Base-by-base conservation (phyloP, 2,888 invertebrate species). In the Hirtodrosophila confusa region DNA sequence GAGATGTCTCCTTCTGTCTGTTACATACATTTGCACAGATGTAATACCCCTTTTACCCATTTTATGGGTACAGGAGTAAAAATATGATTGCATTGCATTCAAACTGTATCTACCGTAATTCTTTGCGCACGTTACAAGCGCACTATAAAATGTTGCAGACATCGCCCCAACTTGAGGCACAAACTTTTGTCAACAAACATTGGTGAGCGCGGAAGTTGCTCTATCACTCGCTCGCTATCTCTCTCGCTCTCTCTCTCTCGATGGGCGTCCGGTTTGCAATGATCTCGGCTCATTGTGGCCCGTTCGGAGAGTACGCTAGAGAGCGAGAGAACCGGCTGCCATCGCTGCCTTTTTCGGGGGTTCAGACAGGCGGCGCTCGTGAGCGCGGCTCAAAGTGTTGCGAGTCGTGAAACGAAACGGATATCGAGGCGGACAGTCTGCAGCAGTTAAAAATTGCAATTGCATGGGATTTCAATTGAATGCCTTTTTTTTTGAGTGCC, bases 341-440 rank as follows among this genome's bases (percentile, higher is more conserved):
- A 31, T 53, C 33, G 35, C 57, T 56, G 61, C 50, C 54, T 45
- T 71, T 76, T 76, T 64, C 56, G 68, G 67, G 76, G 77, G 76
- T 76, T 76, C 67, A 68, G 72, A 31, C 11, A 43, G 61, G 51
- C 64, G 66, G 35, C 53, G 68, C 55, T 65, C 69, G 69, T 63
- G 67, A 80, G 80, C 75, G 79, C 72, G 73, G 78, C 80, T 82
- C 86, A 89, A 84, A 89, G 86, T 87, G 88, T 83, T 88, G 88
- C 88, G 88, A 89, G 89, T 88, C 89, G 89, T 88, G 89, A 84
- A 82, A 79, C 83, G 75, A 79, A 75, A 83, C 88, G 88, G 88
- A 88, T 75, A 77, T 87, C 75, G 74, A 69, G 61, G 69, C 75
- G 75, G 75, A 75, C 78, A 74, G 75, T 75, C 69, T 75, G 71